A percentile compares a stretch with the other conserved stretches of the same genome.
phyloP scores from a whole-genome alignment of 2,888 invertebrate genomes.

The Entomobrya proxima region DNA sequence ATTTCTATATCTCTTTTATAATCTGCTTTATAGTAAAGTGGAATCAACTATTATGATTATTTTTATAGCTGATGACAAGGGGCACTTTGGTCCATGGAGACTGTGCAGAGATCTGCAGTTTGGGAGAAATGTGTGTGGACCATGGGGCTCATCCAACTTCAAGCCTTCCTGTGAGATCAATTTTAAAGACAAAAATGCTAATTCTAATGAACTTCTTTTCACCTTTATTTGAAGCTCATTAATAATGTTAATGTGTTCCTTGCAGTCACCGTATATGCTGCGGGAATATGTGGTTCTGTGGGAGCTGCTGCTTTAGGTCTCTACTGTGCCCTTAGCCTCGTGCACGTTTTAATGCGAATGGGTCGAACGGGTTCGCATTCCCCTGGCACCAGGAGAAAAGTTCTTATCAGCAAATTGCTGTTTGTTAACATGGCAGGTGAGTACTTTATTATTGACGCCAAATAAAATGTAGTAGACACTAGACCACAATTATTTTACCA shows the following conservation, averaged over 20 bases:
- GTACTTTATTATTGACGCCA: no score
- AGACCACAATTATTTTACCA: no score
- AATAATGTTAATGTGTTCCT: slow-evolving; percentile 4
- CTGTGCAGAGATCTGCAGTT: slow-evolving; percentile 89
- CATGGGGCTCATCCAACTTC: slow-evolving; percentile 85
- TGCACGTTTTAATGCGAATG: slow-evolving; percentile 91
- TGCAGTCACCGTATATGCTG: slow-evolving; percentile 88
- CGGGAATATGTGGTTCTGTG: slow-evolving; percentile 87
- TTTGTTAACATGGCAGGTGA: slow-evolving; percentile 87
- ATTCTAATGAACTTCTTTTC: not conserved
- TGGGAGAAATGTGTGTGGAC: slow-evolving; percentile 89
- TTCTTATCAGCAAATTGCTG: slow-evolving; percentile 88
- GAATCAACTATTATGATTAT: no score
- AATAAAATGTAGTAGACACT: no score
- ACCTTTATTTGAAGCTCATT: not conserved
- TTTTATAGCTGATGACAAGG: slow-evolving; percentile 83
- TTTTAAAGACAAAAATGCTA: not conserved
- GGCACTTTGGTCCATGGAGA: slow-evolving; percentile 93
- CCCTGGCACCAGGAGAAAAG: slow-evolving; percentile 77
- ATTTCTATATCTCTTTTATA: no score
- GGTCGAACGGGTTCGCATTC: slow-evolving; percentile 76
- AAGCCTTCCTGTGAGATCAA: slow-evolving; percentile 83
- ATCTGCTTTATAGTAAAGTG: no score
- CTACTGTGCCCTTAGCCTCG: slow-evolving; percentile 87
- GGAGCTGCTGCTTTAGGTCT: slow-evolving; percentile 86